These are phyloP conservation scores for Platypus cylindrus DNA, from an alignment of 2,888 invertebrate species.

Conservation along the genomic window DNA sequence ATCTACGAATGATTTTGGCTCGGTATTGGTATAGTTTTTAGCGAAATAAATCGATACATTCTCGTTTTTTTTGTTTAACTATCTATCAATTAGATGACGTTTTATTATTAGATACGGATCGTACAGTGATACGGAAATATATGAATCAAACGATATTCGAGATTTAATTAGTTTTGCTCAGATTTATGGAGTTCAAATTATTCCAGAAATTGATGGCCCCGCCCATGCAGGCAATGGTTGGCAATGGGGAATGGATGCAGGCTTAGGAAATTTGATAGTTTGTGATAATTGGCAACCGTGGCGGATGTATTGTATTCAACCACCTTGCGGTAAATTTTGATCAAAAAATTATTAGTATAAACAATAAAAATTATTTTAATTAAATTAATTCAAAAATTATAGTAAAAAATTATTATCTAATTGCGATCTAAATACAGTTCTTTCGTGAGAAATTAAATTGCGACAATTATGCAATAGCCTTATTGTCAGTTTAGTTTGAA, in stretches of 20 bases:
- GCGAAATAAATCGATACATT: background rate
- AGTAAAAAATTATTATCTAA: too few relatives aligned
- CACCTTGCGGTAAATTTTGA: slow-evolving; percentile 51
- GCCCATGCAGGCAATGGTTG: slow-evolving; percentile 77
- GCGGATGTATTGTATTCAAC: slow-evolving; percentile 61
- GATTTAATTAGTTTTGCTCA: slow-evolving; percentile 65
- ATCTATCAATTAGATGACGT: too few relatives aligned
- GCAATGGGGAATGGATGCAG: slow-evolving; percentile 60
- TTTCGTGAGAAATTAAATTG: too few relatives aligned
- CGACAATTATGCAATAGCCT: too few relatives aligned
- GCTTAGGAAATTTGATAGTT: slow-evolving; percentile 51
- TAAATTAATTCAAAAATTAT: too few relatives aligned
- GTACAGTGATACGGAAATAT: slow-evolving; percentile 55
- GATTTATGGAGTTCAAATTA: slow-evolving; percentile 66
- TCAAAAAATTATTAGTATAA: too few relatives aligned
- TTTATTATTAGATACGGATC: slow-evolving; percentile 51
- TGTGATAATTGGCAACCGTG: slow-evolving; percentile 57
- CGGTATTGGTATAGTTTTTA: background rate
- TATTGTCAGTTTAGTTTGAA: too few relatives aligned
- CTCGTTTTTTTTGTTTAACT: background rate
- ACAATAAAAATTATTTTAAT: too few relatives aligned
- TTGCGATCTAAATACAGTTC: too few relatives aligned
- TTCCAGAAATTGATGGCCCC: slow-evolving; percentile 84
- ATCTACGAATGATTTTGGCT: too few relatives aligned
- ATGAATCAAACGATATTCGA: slow-evolving; percentile 50